phyloP scores from a whole-genome alignment of 1,140 invertebrate genomes.

The Dendrolimus kikuchii region DNA sequence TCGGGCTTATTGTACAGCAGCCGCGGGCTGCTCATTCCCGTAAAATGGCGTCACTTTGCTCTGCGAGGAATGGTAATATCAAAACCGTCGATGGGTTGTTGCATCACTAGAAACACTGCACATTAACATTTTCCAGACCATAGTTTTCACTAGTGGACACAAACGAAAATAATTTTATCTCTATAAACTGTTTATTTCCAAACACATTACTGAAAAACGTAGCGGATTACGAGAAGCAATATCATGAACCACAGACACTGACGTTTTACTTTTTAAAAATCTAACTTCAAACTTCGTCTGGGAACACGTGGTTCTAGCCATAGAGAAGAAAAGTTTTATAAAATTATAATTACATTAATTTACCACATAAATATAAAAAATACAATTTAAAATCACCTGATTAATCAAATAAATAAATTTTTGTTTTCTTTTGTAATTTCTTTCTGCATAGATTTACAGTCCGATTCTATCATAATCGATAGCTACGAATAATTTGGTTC shows the following conservation, averaged over 20 bases:
- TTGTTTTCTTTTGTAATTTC: too few relatives aligned
- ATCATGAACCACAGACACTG: constrained; percentile 61
- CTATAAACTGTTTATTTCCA: constrained; percentile 61
- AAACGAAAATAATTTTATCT: constrained; percentile 38
- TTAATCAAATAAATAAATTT: too few relatives aligned
- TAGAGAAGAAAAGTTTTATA: constrained; percentile 24
- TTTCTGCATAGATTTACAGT: too few relatives aligned
- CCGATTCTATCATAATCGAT: too few relatives aligned
- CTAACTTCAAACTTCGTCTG: not conserved
- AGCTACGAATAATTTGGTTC: too few relatives aligned
- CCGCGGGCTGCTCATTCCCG: constrained; percentile 71
- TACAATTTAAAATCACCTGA: too few relatives aligned
- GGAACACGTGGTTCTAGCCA: constrained; percentile 47
- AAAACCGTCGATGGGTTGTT: constrained; percentile 45
- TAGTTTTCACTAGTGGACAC: constrained; percentile 31
- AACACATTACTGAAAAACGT: constrained; percentile 60
- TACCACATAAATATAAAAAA: too few relatives aligned
- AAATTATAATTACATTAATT: not conserved
- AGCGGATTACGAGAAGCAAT: constrained; percentile 66
- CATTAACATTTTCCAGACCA: constrained; percentile 46
- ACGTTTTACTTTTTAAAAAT: constrained; percentile 25
- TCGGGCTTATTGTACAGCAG: constrained; percentile 65
- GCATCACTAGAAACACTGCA: constrained; percentile 37
- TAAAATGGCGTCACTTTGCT: constrained; percentile 72
- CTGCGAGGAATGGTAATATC: constrained; percentile 63